phyloP scores from a whole-genome alignment of 2,797 vertebrate genomes.

The Xiphophorus birchmanni region DNA sequence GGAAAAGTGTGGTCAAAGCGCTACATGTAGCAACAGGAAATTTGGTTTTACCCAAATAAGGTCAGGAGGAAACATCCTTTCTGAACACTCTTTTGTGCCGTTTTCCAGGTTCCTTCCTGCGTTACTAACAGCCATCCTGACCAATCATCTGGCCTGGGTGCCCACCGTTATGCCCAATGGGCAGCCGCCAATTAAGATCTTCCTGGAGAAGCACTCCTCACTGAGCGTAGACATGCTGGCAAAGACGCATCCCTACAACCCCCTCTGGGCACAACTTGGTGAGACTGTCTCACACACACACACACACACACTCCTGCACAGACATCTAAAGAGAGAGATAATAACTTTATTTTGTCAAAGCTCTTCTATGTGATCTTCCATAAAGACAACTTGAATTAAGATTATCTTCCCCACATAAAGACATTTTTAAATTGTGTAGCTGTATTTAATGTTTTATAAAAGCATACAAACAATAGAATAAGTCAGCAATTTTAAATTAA shows the following conservation, averaged over 20 bases:
- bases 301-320: neutral
- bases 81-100: slow-evolving; percentile 16
- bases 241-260: slow-evolving; percentile 98
- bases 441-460: neutral
- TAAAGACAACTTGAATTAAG: slow-evolving; percentile 24
- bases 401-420: neutral
- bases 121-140: slow-evolving; percentile 94
- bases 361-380: neutral
- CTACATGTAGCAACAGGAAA: neutral
- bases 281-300: slow-evolving; percentile 16
- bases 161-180: slow-evolving; percentile 99
- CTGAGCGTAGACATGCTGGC: slow-evolving; percentile 98
- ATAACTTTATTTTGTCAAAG: neutral
- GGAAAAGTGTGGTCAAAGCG: slow-evolving; percentile 9
- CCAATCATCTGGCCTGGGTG: slow-evolving; percentile 99
- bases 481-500: neutral
- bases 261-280: slow-evolving; percentile 93
- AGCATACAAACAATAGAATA: neutral
- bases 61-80: slow-evolving; percentile 8
- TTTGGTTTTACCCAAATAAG: slow-evolving; percentile 11
- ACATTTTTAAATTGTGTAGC: neutral
- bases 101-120: slow-evolving; percentile 92
- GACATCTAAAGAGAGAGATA: neutral
- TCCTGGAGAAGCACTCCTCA: slow-evolving; percentile 98
- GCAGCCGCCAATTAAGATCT: slow-evolving; percentile 96